Conservation (phyloP, 1,140 invertebrate genomes). For the Hestina assimilis region DNA sequence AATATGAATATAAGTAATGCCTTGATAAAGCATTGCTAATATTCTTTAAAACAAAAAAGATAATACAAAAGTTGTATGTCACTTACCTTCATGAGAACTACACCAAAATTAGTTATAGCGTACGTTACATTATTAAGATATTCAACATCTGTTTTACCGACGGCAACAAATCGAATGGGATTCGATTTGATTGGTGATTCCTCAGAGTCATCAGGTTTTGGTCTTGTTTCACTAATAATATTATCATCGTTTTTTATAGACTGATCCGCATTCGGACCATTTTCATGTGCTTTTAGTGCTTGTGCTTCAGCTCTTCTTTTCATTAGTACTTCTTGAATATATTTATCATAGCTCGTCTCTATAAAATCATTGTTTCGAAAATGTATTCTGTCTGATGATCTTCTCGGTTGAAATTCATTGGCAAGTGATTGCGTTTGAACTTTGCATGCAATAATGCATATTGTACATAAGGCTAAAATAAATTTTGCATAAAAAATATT, state of each 20-base stretch:
- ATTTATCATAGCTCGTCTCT: conserved; percentile 15
- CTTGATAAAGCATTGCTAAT: too few species aligned
- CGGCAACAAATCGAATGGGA: conserved; percentile 26
- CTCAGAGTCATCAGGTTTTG: not conserved
- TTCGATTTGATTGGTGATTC: conserved; percentile 10
- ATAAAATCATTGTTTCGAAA: not conserved
- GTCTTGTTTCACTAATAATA: not conserved
- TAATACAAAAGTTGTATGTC: too few species aligned
- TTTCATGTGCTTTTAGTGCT: not conserved
- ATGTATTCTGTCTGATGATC: not conserved
- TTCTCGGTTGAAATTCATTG: not conserved
- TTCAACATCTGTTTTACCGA: conserved; percentile 31
- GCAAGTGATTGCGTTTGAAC: not conserved
- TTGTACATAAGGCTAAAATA: conserved; percentile 5
- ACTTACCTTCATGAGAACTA: conserved; percentile 46
- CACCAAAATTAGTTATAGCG: conserved; percentile 43
- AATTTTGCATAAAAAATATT: not conserved
- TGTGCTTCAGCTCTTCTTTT: not conserved
- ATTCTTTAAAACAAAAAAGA: too few species aligned
- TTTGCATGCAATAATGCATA: conserved; percentile 2
- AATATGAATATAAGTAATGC: too few species aligned
- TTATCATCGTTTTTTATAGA: not conserved
- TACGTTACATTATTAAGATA: conserved; percentile 38
- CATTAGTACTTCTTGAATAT: conserved; percentile 5
- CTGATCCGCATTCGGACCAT: not conserved